phyloP scores from a whole-genome alignment of 2,113 vertebrate species.

The Chlorodrepanis virens region DNA sequence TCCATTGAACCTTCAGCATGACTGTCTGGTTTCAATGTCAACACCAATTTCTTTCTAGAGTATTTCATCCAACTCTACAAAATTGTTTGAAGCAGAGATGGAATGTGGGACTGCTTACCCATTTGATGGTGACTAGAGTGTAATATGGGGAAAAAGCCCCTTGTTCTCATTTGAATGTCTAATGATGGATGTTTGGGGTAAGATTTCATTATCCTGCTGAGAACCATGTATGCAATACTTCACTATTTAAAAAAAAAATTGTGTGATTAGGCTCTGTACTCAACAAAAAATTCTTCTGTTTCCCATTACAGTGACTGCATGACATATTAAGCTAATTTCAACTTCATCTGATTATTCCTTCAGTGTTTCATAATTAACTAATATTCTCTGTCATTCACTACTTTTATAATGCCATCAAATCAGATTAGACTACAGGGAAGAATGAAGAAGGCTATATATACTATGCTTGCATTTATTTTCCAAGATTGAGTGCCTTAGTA shows the following conservation, averaged over 20 bases:
- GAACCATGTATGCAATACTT: neutral
- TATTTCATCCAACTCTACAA: neutral
- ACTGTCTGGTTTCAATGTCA: constrained; percentile 47
- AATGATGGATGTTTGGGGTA: neutral
- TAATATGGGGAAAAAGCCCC: neutral
- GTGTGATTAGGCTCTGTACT: neutral
- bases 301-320: neutral
- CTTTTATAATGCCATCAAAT: neutral
- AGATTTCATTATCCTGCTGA: neutral
- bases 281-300: neutral
- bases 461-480: neutral
- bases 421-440: neutral
- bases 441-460: neutral
- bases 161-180: neutral
- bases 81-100: neutral
- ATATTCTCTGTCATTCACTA: neutral
- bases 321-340: neutral
- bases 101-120: neutral
- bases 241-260: neutral
- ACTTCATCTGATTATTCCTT: neutral
- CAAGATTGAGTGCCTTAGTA: neutral
- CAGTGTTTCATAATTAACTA: neutral
- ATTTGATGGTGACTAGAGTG: neutral
- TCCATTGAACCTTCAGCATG: constrained; percentile 8
- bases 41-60: neutral